Conservation (phyloP, 1,140 invertebrate genomes). For the Leptinotarsa texana region DNA sequence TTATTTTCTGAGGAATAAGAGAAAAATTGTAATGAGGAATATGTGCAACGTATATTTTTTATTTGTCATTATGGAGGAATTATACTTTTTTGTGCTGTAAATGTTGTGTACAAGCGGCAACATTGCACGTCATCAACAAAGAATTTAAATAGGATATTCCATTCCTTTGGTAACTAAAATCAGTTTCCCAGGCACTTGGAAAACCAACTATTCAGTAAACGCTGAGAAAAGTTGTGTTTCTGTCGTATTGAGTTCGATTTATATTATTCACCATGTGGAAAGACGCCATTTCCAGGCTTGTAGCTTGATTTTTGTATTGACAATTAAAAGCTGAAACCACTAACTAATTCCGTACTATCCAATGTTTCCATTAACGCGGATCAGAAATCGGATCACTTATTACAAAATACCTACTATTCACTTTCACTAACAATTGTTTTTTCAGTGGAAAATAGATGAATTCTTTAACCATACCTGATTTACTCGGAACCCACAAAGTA, state of each 20-base stretch:
- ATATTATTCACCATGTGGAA: conserved; percentile 52
- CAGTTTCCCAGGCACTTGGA: conserved; percentile 15
- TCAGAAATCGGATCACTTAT: conserved; percentile 20
- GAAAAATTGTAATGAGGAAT: neutral
- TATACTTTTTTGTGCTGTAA: conserved; percentile 22
- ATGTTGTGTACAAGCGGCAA: conserved; percentile 35
- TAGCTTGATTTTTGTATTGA: conserved; percentile 46
- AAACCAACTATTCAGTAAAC: conserved; percentile 26
- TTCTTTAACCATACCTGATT: conserved; percentile 29
- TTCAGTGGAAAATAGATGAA: conserved; percentile 12
- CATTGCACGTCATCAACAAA: conserved; percentile 33
- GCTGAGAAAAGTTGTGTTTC: neutral
- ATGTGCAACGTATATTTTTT: too few relatives aligned
- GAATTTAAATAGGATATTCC: conserved; percentile 20
- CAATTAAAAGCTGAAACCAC: conserved; percentile 33
- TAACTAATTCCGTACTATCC: neutral
- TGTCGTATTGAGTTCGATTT: neutral
- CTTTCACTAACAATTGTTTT: conserved; percentile 31
- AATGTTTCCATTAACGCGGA: neutral
- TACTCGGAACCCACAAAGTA: conserved; percentile 16
- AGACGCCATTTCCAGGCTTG: conserved; percentile 54
- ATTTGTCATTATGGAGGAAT: neutral
- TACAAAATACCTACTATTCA: conserved; percentile 12
- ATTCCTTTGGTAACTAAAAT: conserved; percentile 18
- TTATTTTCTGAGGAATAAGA: neutral